phyloP scores from a whole-genome alignment of 1,140 invertebrate genomes.

The Sitobion miscanthi region DNA sequence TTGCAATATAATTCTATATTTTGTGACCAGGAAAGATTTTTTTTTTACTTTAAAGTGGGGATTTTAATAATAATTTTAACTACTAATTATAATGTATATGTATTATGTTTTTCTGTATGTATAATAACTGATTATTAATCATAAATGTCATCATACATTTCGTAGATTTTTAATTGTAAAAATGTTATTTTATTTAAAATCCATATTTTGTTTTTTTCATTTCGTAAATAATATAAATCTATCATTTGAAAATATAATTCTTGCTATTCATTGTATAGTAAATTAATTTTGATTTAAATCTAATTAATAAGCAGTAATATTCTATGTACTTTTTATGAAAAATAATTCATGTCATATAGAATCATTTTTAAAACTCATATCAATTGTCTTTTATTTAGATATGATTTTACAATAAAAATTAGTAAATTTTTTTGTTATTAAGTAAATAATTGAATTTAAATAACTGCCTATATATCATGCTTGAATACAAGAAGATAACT shows the following conservation, averaged over 20 bases:
- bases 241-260: conserved; percentile 7
- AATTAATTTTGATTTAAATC: background rate
- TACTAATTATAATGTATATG: background rate
- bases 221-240: background rate
- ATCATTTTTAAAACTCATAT: background rate
- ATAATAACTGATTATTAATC: background rate
- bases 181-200: conserved; percentile 1
- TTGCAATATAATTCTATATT: background rate
- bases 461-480: background rate
- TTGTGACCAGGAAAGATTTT: background rate
- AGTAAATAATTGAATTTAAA: background rate
- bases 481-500: background rate
- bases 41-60: background rate
- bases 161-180: background rate
- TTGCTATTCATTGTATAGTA: conserved; percentile 2
- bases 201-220: background rate
- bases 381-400: background rate
- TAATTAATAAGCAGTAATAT: background rate
- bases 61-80: background rate
- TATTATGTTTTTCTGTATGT: conserved; percentile 20
- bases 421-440: background rate
- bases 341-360: background rate
- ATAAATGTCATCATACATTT: background rate
- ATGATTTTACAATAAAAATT: background rate
- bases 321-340: background rate